Base-by-base conservation (phyloP, 2,797 vertebrate genomes). In the Salmo trutta region DNA sequence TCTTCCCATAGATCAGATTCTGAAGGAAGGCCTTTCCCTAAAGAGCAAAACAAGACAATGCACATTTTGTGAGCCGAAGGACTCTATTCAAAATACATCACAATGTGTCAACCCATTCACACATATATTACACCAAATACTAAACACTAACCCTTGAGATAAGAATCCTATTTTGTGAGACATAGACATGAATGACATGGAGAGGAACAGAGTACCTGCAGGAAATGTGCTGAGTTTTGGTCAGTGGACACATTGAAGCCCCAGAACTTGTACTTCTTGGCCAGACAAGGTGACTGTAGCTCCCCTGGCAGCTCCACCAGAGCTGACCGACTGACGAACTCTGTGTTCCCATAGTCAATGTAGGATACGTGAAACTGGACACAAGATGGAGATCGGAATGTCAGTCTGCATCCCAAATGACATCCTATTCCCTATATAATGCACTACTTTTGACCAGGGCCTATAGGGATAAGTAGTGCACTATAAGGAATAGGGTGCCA, bases 261-360 rank as follows among this genome's bases (percentile, higher is more conserved):
- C 93, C 94, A 95, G 21, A 95, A 93, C 65, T 79, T 91, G 67
- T 93, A 94, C 79, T 92, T 95, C 82, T 91, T 91, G 59, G 92
- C 94, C 84, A 93, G 77, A 62, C 89, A 81, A 0, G 86, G 86
- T 76, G 82, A 88, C 0, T 91, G 90, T 67, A 94, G 83, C 8
- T 91, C 81, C 10, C 82, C 76, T 76, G 94, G 92, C 80, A 96
- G 93, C 86, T 95, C 93, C 75, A 94, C 93, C 77, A 91, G 87
- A 76, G 92, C 89, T 59, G 90, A 91, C 74, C 88, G 88, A 77
- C 84, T 90, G 56, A 94, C 88, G 84, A 91, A 77, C 86, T 95
- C 94, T 33, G 86, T 85, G 88, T 96, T 96, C 88, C 95, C 93
- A 83, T 94, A 95, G 82, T 95, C 94, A 73, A 95, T 84, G 66